A percentile compares a stretch with the other conserved stretches of the same genome.
phyloP scores from a whole-genome alignment of 2,797 vertebrate species.

The Hippopotamyrus pictus region DNA sequence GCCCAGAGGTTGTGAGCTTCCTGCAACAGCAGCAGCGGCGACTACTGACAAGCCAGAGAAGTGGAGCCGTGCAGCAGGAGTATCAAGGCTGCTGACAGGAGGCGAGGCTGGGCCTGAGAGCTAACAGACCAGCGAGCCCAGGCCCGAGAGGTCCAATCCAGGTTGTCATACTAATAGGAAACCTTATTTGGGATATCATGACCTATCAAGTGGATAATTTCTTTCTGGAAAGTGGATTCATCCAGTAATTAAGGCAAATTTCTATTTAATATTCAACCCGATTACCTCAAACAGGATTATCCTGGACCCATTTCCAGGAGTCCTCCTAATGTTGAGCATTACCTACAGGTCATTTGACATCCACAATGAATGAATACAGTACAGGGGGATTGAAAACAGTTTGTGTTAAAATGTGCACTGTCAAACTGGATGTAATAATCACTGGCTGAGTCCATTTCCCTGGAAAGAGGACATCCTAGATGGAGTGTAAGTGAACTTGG shows the following conservation, averaged over 20 bases:
- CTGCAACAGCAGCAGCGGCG: slow-evolving; percentile 88
- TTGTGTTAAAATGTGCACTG: neutral
- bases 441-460: neutral
- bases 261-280: neutral
- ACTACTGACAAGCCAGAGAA: slow-evolving; percentile 77
- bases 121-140: neutral
- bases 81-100: slow-evolving; percentile 7
- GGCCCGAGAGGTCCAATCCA: neutral
- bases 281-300: neutral
- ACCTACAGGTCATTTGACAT: neutral
- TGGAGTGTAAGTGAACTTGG: neutral
- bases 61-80: slow-evolving; percentile 41
- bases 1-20: slow-evolving; percentile 92
- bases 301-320: neutral
- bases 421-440: neutral
- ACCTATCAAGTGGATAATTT: neutral
- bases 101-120: neutral
- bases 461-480: neutral
- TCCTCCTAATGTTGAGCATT: neutral
- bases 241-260: neutral
- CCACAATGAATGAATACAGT: neutral
- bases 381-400: neutral
- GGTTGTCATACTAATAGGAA: neutral
- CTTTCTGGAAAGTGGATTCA: neutral
- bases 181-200: neutral